Percentiles rank a stretch among this genome's conserved stretches.
phyloP scores from a whole-genome alignment of 2,113 vertebrate species.

The Myotis lucifugus region DNA sequence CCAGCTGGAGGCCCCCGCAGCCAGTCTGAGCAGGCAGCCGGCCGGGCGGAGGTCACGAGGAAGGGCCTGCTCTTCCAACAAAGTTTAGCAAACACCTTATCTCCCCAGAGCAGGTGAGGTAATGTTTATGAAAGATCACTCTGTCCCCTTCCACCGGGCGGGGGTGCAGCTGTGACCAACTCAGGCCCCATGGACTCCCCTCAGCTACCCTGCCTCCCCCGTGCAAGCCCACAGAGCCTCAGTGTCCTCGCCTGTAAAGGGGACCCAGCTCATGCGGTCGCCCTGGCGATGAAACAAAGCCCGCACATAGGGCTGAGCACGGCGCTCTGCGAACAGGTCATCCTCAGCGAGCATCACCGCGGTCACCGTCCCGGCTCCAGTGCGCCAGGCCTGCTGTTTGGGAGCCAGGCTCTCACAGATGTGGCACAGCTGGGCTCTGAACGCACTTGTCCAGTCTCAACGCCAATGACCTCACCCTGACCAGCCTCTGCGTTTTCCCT shows the following conservation, averaged over 20 bases:
- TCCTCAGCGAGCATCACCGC: fast-evolving
- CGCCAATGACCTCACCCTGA: neutral
- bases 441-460: neutral
- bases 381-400: neutral
- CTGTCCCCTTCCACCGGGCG: conserved; percentile 61
- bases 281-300: neutral
- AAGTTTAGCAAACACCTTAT: conserved; percentile 87
- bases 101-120: conserved; percentile 78
- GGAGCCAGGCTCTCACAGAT: neutral
- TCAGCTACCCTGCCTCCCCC: neutral
- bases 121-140: conserved; percentile 83
- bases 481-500: neutral
- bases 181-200: neutral
- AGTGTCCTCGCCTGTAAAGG: neutral
- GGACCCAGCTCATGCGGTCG: neutral
- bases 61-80: conserved; percentile 75
- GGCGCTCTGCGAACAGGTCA: neutral
- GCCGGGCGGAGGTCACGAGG: conserved; percentile 64
- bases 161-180: conserved; percentile 74
- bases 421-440: neutral
- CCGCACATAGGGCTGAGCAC: neutral
- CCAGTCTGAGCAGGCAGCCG: conserved; percentile 84
- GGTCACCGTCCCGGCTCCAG: fast-evolving
- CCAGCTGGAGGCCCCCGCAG: conserved; percentile 67
- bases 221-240: conserved; percentile 36